Base-by-base conservation (phyloP, 2,888 invertebrate genomes). In the Eupsilia transversa region DNA sequence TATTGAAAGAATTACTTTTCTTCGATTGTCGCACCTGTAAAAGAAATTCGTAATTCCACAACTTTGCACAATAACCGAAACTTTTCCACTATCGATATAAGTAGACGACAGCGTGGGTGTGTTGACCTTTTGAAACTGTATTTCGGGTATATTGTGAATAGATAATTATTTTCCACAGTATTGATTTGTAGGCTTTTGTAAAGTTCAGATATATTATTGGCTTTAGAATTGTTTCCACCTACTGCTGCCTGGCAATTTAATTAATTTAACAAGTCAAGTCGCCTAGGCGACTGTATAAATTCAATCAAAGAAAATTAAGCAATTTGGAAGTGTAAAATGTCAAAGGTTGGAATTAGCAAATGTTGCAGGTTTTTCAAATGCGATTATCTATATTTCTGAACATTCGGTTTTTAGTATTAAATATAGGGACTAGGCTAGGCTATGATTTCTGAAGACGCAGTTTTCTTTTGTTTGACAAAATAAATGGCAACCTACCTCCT, bases 191-290 rank as follows among this genome's bases (percentile, higher is more conserved):
- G 12, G 35, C n/a, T 38, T 74, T 76, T 14, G n/a, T 52, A n/a
- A 77, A 54, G 43, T 52, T 75, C n/a, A 38, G 9, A 38, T 30
- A 27, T 46, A 64, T 30, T 65, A 23, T 52, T 54, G 4, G 43
- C 5, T 1, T 46, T 9, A 33, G n/a, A 23, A 60, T 20, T 23
- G 7, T 30, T 65, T 49, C 23, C 27, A 59, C 5, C 4, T 52
- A 33, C 27, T 20, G 9, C 2, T 38, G 9, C 33, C 56, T 59
- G n/a, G 7, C 14, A 69, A 30, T 52, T 52, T 43, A 35, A 68
- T 49, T 41, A 52, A 33, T 43, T 61, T 23, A 7, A 17, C 6
- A 49, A 52, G 2, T 38, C 20, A 60, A 54, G 20, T 52, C 20
- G 33, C 35, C 23, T 65, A 46, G 20, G 35, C 27, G 27, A 43